Evolutionary conservation across 1,140 invertebrate genomes (phyloP), one percentile per base, ranked within the genome.

Genomic region (Zaprionus camerounensis): DNA sequence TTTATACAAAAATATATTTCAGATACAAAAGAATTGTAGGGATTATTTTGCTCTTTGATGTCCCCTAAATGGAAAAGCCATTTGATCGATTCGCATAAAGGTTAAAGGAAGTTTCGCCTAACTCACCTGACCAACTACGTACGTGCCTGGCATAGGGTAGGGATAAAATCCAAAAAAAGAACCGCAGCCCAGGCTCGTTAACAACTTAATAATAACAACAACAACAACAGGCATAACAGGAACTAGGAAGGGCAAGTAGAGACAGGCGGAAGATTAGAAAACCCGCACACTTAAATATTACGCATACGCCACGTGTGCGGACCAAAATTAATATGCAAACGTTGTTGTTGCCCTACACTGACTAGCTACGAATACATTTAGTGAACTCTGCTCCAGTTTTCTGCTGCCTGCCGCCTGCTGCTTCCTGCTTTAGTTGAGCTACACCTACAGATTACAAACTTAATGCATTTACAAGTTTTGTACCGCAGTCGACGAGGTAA

Each of bases 391-490:
- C 78, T 62, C 41, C 41, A 7, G 41, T 46, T 51, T 51, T 20
- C 46, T 72, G 46, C 66, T 64, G n/a, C 53, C 69, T 73, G 63
- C 81, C 26, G 57, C 56, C 36, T 56, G 56, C 59, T 28, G 5
- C 62, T 76, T 71, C 72, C 76, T 56, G 72, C 53, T 34, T 36
- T 1, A 9, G 51, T 61, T 49, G 66, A 63, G 67, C 63, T 72
- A 73, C 7, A 46, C 2, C 59, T 61, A 70, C 65, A 80, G 84
- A 84, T 90, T 84, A 88, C 78, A 57, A 70, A 80, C 81, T 76
- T 81, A 90, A 84, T 88, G 85, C 85, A 72, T 88, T 88, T 84
- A 55, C 72, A 86, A 86, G 72, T 87, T 86, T 82, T 67, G 51
- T 59, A 17, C 36, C 34, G 58, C 38, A 65, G 58, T 46, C 41